Evolutionary conservation across 2,113 vertebrate species (phyloP).

Genomic region (Chaetops frenatus): DNA sequence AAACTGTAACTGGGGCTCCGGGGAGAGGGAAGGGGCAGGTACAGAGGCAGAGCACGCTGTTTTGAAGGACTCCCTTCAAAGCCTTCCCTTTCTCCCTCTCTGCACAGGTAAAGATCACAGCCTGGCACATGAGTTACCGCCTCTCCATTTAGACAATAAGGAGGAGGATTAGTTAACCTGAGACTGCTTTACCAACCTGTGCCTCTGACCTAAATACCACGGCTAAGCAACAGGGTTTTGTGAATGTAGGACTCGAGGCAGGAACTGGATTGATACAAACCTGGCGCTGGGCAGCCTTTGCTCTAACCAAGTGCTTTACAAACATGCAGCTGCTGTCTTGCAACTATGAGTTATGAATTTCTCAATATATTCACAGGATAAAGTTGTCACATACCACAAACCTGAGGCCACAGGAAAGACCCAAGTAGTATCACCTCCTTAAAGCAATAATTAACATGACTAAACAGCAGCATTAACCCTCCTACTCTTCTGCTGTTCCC

Average conservation of each 20-base stretch:
- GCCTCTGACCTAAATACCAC: conserved; percentile 22
- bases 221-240: neutral
- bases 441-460: neutral
- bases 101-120: neutral
- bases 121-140: neutral
- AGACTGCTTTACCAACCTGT: neutral
- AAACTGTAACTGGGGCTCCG: neutral
- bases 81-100: neutral
- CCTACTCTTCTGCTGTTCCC: neutral
- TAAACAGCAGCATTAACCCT: neutral
- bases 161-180: neutral
- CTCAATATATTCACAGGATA: neutral
- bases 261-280: neutral
- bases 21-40: neutral
- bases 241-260: neutral
- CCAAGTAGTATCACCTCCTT: neutral
- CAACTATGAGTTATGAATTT: neutral
- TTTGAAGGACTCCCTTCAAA: neutral
- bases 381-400: neutral
- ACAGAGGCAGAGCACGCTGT: rapidly evolving
- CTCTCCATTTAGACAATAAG: neutral
- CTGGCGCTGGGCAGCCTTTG: neutral
- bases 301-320: neutral
- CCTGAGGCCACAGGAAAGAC: neutral
- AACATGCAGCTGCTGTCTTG: rapidly evolving